Base-by-base conservation (phyloP, 2,888 invertebrate species). In the Catocala fraxini region DNA sequence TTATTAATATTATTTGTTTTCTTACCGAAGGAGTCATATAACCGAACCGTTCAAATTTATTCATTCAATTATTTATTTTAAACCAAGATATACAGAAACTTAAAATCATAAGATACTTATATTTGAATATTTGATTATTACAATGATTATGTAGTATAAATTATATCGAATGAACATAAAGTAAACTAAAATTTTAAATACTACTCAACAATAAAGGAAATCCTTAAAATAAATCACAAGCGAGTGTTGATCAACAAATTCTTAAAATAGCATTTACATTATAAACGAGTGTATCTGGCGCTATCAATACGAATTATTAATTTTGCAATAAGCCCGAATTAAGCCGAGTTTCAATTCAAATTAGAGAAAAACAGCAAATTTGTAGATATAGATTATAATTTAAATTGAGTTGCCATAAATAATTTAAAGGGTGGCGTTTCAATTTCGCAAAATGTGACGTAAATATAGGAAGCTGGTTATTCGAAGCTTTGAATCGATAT, bases 391-490 rank as follows among this genome's bases (percentile, higher is more conserved):
- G 74, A 83, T 80, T 84, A 79, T 74, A 75, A 80, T 74, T 80
- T 77, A 81, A 85, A 84, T 84, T 82, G 81, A 82, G 78, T 77
- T 73, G 79, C 78, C 79, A 75, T 81, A 80, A 83, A 84, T 82
- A 80, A 83, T 80, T 81, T 74, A 77, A 73, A 73, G 59, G 73
- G 67, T 69, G 64, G 59, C 73, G 70, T 76, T 73, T 71, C 77
- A 71, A 74, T 76, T 75, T 76, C 56, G 57, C 67, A 70, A 70
- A 75, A 67, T 74, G 61, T 71, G 63, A 72, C 67, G 65, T 73
- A 73, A 77, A 69, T 72, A 73, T 70, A 70, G 25, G 59, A 68
- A 68, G 69, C 64, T 59, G 65, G 68, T 62, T 70, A 61, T 68
- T 72, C 53, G 10, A 46, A 7, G 9, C 15, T 45, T 12, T 46